Evolutionary conservation across 1,140 invertebrate genomes (phyloP).

Genomic region (Patella vulgata): DNA sequence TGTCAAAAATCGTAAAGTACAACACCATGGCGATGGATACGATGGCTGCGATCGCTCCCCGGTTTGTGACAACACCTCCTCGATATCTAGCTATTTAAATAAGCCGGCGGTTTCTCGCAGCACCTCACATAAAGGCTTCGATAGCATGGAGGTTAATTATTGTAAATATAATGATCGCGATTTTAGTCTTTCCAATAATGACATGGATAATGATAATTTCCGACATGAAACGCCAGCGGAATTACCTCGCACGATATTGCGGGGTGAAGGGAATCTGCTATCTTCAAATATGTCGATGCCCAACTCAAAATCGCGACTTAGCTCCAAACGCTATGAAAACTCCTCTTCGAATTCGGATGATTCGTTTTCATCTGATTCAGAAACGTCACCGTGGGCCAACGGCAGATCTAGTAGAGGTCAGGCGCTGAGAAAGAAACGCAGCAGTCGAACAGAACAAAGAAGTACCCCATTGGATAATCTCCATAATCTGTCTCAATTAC

Average conservation of each 20-base stretch:
- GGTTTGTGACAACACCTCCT: conserved; percentile 14
- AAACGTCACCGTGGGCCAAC: not conserved
- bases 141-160: too few relatives aligned
- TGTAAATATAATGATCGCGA: too few relatives aligned
- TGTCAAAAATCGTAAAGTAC: too few relatives aligned
- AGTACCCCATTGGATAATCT: conserved; percentile 31
- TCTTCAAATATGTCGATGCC: conserved; percentile 11
- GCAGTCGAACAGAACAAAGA: not conserved
- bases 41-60: not conserved
- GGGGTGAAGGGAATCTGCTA: conserved; percentile 9
- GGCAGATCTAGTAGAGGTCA: not conserved
- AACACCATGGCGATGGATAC: not conserved
- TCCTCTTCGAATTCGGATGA: too few relatives aligned
- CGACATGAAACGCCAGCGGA: conserved; percentile 25
- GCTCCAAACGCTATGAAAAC: too few relatives aligned
- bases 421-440: not conserved
- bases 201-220: conserved; percentile 5
- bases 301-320: too few relatives aligned
- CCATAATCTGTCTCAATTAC: conserved; percentile 28
- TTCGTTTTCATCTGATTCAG: too few relatives aligned
- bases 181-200: too few relatives aligned
- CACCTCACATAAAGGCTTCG: too few relatives aligned
- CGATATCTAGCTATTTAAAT: too few relatives aligned
- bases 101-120: too few relatives aligned
- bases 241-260: conserved; percentile 8